Conservation (phyloP, 2,113 vertebrate genomes). For the Heliornis fulica region DNA sequence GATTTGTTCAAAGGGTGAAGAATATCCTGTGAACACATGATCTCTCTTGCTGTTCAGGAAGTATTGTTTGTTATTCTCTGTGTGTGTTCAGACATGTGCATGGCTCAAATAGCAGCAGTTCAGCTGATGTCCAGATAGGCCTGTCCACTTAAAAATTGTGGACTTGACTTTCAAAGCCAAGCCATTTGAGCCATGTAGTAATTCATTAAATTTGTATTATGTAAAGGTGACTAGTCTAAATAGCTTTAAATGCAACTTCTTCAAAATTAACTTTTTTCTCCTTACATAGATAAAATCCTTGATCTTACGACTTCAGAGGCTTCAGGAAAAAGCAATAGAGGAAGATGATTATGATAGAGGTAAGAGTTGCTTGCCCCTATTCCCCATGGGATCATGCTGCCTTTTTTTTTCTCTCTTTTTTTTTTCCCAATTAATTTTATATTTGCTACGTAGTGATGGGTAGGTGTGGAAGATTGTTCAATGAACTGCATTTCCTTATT, state of each 20-base stretch:
- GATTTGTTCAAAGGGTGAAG: background rate
- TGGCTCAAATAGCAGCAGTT: background rate
- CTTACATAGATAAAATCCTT: constrained; percentile 81
- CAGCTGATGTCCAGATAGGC: background rate
- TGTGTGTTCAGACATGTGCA: background rate
- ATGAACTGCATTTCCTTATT: background rate
- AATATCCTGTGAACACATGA: fast-evolving
- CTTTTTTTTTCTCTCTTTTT: background rate
- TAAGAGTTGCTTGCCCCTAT: background rate
- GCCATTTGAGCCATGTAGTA: background rate
- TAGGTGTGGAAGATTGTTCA: background rate
- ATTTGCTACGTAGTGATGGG: background rate
- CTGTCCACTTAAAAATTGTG: background rate
- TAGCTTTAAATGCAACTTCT: background rate
- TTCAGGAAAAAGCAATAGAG: constrained; percentile 85
- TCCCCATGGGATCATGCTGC: background rate
- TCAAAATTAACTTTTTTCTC: background rate
- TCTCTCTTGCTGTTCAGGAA: background rate
- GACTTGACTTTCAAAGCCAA: background rate
- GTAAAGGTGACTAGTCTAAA: background rate
- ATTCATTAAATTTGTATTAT: background rate
- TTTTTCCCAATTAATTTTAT: background rate
- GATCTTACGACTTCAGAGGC: constrained; percentile 82
- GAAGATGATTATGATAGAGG: constrained; percentile 89
- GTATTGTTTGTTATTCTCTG: background rate